Base-by-base conservation (phyloP, 2,113 vertebrate genomes). In the Austrofundulus limnaeus region DNA sequence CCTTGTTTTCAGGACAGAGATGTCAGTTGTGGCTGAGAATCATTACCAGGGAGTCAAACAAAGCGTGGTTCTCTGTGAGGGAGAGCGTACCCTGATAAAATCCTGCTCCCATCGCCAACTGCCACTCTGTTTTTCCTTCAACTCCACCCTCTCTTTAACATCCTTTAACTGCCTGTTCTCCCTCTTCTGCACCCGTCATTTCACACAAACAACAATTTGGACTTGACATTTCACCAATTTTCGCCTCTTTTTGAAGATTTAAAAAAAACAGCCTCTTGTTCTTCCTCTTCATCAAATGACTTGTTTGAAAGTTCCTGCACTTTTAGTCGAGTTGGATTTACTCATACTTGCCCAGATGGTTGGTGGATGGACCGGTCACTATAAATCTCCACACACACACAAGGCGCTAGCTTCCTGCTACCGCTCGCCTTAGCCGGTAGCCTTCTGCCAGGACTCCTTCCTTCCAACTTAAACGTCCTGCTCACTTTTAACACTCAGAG, bases 331-430 rank as follows among this genome's bases (percentile, higher is more conserved):
- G 50, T 77, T 60, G 38, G 37, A 83, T 74, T 69, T 78, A 85
- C 82, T 61, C 72, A 56, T 23, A 38, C 47, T 2, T 60, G 72
- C 61, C 78, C 85, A 88, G 85, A 86, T 86, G 84, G 78, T 80
- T 67, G 84, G 79, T 84, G 83, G 87, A 88, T 66, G 72, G 70
- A 78, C 71, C 73, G 47, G 71, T 84, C 77, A 57, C 24, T 14
- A 54, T 90, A 87, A 90, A 87, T 88, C 78, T 75, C n/a, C 2
- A 28, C 41, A 66, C 57, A 66, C 57, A 85, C 72, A 87, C 77
- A 88, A 85, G 81, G 72, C 61, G 38, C 77, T 61, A 19, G 67
- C 77, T 87, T 87, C 82, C 85, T 87, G 85, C 78, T 82, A 80
- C 70, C 70, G 72, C 73, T 86, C 84, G 82, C 84, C 81, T 73